Evolutionary conservation across 2,113 vertebrate species (phyloP).

Genomic region (Trogon melanurus): DNA sequence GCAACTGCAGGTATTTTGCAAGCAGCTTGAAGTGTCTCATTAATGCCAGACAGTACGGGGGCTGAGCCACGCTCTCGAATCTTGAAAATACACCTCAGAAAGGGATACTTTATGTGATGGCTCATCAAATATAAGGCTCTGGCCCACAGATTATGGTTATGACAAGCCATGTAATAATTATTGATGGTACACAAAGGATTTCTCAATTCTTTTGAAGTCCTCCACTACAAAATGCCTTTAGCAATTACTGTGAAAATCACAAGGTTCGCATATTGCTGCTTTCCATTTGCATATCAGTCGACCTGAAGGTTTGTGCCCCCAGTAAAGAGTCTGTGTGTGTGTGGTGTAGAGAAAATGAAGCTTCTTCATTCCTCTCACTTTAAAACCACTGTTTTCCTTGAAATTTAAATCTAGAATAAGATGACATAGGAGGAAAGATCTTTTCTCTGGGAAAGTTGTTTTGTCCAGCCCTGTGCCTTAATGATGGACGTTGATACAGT

Average conservation of each 20-base stretch:
- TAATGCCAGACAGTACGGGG: neutral
- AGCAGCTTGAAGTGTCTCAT: neutral
- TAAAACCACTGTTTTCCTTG: conserved; percentile 15
- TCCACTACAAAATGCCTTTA: neutral
- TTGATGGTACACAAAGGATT: neutral
- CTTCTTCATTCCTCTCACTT: neutral
- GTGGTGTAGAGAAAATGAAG: neutral
- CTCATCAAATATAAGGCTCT: neutral
- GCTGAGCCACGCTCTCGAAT: neutral
- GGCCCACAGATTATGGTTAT: neutral
- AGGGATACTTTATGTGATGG: neutral
- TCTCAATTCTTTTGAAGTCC: conserved; percentile 16
- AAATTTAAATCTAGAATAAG: conserved; percentile 21
- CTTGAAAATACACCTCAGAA: neutral
- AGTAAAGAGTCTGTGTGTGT: neutral
- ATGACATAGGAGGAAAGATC: neutral
- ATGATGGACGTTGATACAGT: neutral
- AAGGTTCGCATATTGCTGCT: neutral
- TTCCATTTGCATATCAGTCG: conserved; percentile 7
- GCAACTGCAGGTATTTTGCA: neutral
- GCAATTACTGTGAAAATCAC: conserved; percentile 4
- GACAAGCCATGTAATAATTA: neutral
- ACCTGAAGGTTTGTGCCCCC: neutral
- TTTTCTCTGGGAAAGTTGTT: neutral
- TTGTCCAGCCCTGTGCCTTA: neutral